Percentiles rank a stretch among this genome's conserved stretches.
Conservation (phyloP, 2,888 invertebrate genomes). For the Cataglyphis altisquamis region DNA sequence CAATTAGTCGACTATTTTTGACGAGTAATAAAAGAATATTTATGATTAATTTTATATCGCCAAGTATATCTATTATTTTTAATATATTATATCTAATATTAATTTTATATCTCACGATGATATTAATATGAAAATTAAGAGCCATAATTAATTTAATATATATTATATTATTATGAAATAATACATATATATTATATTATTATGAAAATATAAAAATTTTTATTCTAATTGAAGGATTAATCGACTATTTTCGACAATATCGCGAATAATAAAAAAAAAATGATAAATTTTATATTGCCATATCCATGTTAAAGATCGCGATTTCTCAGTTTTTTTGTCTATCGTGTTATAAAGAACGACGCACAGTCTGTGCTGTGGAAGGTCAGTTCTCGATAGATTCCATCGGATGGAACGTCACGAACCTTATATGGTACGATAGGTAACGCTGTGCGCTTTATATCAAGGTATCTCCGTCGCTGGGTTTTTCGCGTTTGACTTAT, state of each 20-base stretch:
- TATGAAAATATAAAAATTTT: not conserved
- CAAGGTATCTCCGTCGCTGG: not conserved
- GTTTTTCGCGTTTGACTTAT: slow-evolving; percentile 9
- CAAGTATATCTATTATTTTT: no score
- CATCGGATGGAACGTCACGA: slow-evolving; percentile 41
- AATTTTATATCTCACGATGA: no score
- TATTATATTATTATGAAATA: not conserved
- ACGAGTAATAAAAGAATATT: not conserved
- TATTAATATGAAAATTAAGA: no score
- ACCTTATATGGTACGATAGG: slow-evolving; percentile 39
- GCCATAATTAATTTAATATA: not conserved
- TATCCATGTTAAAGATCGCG: not conserved
- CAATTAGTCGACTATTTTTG: not conserved
- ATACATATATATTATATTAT: not conserved
- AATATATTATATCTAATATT: no score
- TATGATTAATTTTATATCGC: not conserved
- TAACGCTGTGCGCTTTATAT: slow-evolving; percentile 7
- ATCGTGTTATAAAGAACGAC: not conserved
- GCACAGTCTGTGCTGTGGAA: slow-evolving; percentile 9
- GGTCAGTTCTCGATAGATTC: slow-evolving; percentile 39
- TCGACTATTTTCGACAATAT: not conserved
- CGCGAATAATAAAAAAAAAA: not conserved
- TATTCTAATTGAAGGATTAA: not conserved
- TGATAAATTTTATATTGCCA: not conserved
- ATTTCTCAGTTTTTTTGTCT: not conserved